phyloP scores from a whole-genome alignment of 2,888 invertebrate species.

The Trileptium ribeirensis region DNA sequence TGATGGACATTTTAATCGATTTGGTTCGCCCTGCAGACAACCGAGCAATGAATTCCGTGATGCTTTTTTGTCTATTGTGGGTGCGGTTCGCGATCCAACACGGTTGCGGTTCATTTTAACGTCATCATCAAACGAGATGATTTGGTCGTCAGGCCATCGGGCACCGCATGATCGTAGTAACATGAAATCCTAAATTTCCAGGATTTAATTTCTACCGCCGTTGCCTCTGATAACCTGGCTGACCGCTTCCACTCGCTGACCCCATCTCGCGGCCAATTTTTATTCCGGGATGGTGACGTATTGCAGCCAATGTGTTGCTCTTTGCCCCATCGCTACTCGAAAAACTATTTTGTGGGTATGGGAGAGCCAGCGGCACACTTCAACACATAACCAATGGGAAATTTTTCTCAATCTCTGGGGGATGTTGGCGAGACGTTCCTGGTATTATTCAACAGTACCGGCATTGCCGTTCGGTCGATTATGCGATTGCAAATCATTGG shows the following conservation, averaged over 20 bases:
- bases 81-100: background rate
- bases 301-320: background rate
- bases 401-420: background rate
- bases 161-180: background rate
- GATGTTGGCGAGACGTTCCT: background rate
- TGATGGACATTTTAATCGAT: background rate
- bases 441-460: background rate
- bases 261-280: background rate
- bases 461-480: background rate
- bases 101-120: background rate
- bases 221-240: background rate
- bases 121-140: background rate
- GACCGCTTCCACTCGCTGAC: background rate
- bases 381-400: background rate
- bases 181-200: background rate
- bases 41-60: background rate
- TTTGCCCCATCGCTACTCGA: background rate
- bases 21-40: background rate
- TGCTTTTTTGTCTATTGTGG: background rate
- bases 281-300: background rate
- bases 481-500: background rate
- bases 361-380: background rate
- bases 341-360: background rate
- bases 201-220: background rate
- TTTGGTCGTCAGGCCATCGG: background rate